phyloP scores from a whole-genome alignment of 2,113 vertebrate species.

The Aldabrachelys gigantea region DNA sequence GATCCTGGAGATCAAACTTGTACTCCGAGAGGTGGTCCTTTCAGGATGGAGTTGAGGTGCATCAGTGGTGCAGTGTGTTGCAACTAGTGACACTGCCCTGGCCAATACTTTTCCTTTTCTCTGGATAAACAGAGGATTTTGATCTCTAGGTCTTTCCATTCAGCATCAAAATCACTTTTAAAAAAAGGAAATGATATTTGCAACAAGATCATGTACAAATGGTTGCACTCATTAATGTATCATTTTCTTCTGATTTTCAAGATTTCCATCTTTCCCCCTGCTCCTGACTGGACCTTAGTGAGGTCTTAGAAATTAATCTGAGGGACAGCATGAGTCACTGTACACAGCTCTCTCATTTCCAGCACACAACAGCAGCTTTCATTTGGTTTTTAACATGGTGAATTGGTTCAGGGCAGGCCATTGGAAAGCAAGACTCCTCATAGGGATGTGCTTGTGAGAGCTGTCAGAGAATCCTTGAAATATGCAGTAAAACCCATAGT shows the following conservation, averaged over 20 bases:
- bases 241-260: not conserved
- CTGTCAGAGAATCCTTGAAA: not conserved
- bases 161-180: not conserved
- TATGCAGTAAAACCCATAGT: not conserved
- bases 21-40: not conserved
- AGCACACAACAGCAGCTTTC: not conserved
- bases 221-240: not conserved
- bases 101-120: fast-evolving
- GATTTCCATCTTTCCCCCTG: not conserved
- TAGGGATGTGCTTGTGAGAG: not conserved
- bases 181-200: constrained; percentile 4
- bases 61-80: not conserved
- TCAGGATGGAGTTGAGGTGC: not conserved
- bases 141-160: not conserved
- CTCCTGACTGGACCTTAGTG: not conserved
- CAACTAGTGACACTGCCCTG: not conserved
- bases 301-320: not conserved
- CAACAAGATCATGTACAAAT: not conserved
- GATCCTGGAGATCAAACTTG: not conserved
- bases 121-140: not conserved
- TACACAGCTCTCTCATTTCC: not conserved
- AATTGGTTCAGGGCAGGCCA: not conserved
- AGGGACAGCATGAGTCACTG: not conserved
- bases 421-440: not conserved
- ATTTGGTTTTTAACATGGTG: not conserved